A percentile compares a stretch with the other conserved stretches of the same genome.
phyloP scores from a whole-genome alignment of 2,797 vertebrate species.

The Phyllotis vaccarum region DNA sequence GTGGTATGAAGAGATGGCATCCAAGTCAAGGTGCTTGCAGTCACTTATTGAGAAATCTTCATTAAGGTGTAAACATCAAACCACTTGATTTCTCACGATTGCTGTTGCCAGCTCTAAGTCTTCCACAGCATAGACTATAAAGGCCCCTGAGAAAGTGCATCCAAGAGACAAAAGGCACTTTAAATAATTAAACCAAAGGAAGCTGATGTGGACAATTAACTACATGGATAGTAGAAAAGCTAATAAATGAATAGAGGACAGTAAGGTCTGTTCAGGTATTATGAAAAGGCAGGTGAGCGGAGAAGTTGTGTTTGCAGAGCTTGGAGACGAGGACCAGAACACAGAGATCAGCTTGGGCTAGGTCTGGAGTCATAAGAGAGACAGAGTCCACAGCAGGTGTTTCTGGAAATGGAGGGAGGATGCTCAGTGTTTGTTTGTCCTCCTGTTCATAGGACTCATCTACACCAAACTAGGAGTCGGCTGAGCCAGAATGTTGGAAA shows the following conservation, averaged over 20 bases:
- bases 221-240: neutral
- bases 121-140: neutral
- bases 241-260: neutral
- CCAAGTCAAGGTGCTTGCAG: neutral
- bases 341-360: neutral
- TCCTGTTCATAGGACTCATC: neutral
- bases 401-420: neutral
- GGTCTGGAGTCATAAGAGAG: neutral
- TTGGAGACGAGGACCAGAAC: neutral
- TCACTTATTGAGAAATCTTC: neutral
- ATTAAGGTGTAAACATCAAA: neutral
- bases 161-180: neutral
- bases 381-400: neutral
- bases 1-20: neutral
- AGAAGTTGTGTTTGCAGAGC: neutral
- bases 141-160: neutral
- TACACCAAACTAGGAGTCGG: neutral
- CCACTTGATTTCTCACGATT: neutral
- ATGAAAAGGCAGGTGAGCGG: neutral
- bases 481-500: neutral
- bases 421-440: neutral
- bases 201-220: conserved; percentile 22
- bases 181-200: conserved; percentile 43
- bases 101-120: neutral
- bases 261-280: neutral